Conservation (phyloP, 2,113 vertebrate species). For the Pica pica region DNA sequence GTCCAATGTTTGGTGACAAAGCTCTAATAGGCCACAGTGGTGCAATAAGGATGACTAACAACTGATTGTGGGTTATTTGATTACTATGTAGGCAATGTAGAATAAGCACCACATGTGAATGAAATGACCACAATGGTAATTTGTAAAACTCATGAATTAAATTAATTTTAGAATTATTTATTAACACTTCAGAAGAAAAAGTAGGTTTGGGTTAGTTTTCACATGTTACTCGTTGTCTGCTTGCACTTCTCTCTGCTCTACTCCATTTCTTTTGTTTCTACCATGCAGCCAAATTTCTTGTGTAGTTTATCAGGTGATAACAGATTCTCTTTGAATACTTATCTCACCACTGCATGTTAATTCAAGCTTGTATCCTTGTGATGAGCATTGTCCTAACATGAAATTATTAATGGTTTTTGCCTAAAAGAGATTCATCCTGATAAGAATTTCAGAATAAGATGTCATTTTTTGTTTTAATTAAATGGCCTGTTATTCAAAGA, state of each 20-base stretch:
- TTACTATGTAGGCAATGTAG: background rate
- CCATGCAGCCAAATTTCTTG: background rate
- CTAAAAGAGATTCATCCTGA: background rate
- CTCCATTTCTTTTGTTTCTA: background rate
- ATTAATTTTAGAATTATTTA: background rate
- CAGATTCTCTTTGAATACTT: background rate
- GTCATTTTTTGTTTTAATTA: background rate
- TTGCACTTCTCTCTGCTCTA: background rate
- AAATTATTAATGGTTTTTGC: background rate
- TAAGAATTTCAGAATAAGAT: background rate
- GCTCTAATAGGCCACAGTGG: background rate
- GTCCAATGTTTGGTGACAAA: slow-evolving; percentile 18
- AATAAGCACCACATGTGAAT: background rate
- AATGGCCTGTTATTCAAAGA: background rate
- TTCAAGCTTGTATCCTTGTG: background rate
- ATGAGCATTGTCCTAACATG: background rate
- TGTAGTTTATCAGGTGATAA: background rate
- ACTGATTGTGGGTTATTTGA: background rate
- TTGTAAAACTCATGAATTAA: background rate
- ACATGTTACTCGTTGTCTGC: background rate
- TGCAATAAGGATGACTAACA: slow-evolving; percentile 14
- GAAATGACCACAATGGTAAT: background rate
- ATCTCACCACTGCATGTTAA: background rate
- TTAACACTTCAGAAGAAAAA: background rate
- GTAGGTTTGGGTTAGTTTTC: background rate